Percentiles rank a stretch among this genome's conserved stretches.
These are phyloP conservation scores for Gulo gulo DNA, from an alignment of 2,113 vertebrate genomes.

Conservation along the genomic window DNA sequence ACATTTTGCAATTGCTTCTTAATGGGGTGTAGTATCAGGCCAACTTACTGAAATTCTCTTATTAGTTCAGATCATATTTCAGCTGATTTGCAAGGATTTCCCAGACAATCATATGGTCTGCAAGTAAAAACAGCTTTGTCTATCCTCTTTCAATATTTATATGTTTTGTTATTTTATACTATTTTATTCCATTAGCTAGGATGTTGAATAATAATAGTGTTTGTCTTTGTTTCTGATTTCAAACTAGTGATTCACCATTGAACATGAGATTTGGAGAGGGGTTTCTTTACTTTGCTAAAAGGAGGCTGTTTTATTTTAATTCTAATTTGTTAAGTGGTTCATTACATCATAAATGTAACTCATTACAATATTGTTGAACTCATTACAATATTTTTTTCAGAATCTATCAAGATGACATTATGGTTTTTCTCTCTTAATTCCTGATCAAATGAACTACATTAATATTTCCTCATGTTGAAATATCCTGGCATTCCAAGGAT, in stretches of 20 bases:
- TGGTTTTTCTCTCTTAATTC: conserved; percentile 29
- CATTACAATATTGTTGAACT: background rate
- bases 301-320: background rate
- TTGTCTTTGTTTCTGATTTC: background rate
- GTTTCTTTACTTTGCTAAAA: conserved; percentile 35
- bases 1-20: conserved; percentile 35
- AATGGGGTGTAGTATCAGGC: background rate
- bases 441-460: conserved; percentile 35
- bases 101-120: background rate
- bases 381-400: background rate
- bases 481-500: conserved; percentile 31
- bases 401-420: background rate
- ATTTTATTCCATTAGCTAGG: background rate
- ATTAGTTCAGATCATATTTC: conserved; percentile 17
- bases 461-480: conserved; percentile 18
- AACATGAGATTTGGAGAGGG: background rate
- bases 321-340: background rate
- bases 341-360: background rate
- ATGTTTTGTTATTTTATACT: background rate
- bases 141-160: background rate
- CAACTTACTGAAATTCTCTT: conserved; percentile 20
- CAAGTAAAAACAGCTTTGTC: conserved; percentile 29
- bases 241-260: background rate
- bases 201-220: background rate
- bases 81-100: conserved; percentile 39